Conservation (phyloP, 1,140 invertebrate species). For the Sinella curviseta region DNA sequence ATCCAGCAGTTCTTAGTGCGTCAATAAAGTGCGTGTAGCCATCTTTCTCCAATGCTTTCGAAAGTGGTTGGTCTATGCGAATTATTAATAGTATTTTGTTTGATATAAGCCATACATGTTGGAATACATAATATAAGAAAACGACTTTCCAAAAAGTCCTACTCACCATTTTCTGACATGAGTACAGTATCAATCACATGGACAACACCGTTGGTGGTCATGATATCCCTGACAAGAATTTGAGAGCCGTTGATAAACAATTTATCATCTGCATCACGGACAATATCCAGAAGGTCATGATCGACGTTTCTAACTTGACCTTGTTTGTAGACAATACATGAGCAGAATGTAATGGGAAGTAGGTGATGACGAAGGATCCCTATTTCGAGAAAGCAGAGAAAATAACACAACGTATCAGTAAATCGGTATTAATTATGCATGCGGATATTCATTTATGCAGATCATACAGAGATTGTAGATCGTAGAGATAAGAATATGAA, state of each 20-base stretch:
- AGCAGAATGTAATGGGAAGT: conserved; percentile 67
- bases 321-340: conserved; percentile 58
- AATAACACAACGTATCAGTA: not conserved
- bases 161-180: conserved; percentile 58
- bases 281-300: conserved; percentile 56
- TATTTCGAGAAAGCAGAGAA: conserved; percentile 49
- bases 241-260: conserved; percentile 57
- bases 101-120: too few relatives aligned
- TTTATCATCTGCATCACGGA: conserved; percentile 58
- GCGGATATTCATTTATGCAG: too few relatives aligned
- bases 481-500: too few relatives aligned
- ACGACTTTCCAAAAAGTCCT: conserved; percentile 27
- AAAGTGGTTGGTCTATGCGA: conserved; percentile 53
- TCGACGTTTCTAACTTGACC: conserved; percentile 54
- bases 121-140: not conserved
- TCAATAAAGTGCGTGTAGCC: conserved; percentile 56
- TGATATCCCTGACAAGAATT: conserved; percentile 57
- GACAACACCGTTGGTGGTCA: conserved; percentile 63
- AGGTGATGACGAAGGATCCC: conserved; percentile 67
- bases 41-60: conserved; percentile 52
- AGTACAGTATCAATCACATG: conserved; percentile 61
- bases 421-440: too few relatives aligned
- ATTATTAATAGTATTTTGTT: not conserved
- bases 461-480: too few relatives aligned
- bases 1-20: conserved; percentile 55